Evolutionary conservation across 2,113 vertebrate genomes (phyloP).

Genomic region (Heliornis fulica): DNA sequence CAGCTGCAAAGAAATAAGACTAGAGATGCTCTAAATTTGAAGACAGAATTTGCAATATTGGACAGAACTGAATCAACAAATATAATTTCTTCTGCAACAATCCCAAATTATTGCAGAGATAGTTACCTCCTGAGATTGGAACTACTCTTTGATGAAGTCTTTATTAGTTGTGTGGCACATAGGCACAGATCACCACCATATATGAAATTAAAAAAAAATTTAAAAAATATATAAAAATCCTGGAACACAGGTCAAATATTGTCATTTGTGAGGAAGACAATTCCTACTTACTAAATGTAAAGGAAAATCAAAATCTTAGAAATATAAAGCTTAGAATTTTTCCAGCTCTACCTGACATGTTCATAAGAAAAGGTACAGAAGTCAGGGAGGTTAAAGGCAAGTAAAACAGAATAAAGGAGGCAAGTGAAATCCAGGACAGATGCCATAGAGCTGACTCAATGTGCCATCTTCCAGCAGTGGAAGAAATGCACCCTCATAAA

Average conservation of each 20-base stretch:
- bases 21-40: not conserved
- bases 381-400: not conserved
- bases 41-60: not conserved
- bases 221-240: too few species aligned
- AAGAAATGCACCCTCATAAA: not conserved
- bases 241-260: not conserved
- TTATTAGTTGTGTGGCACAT: not conserved
- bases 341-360: not conserved
- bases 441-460: not conserved
- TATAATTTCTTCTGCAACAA: not conserved
- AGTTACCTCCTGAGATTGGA: not conserved
- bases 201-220: not conserved
- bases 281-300: not conserved
- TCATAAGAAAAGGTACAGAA: not conserved
- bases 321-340: not conserved
- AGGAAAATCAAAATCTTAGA: not conserved
- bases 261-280: not conserved
- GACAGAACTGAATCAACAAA: not conserved
- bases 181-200: not conserved
- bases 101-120: not conserved
- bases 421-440: not conserved
- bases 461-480: not conserved
- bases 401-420: not conserved
- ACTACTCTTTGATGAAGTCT: not conserved
- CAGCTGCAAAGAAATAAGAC: not conserved